Evolutionary conservation across 2,888 invertebrate genomes (phyloP).

Genomic region (Ernsta delagoae): DNA sequence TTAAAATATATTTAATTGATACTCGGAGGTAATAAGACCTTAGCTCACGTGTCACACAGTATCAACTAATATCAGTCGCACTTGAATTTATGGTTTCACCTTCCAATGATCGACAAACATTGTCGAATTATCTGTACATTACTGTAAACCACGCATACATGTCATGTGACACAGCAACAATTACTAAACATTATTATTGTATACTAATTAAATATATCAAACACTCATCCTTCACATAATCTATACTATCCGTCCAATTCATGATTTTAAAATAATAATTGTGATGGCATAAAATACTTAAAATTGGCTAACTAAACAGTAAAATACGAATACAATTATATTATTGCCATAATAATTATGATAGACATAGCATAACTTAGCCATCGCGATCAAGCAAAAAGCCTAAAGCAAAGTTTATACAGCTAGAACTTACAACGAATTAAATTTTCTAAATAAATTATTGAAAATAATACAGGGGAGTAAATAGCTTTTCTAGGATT

Average conservation of each 20-base stretch:
- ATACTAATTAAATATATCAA: conserved; percentile 68
- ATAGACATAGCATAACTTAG: conserved; percentile 66
- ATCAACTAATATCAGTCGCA: conserved; percentile 80
- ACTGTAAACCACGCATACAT: conserved; percentile 57
- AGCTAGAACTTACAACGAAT: conserved; percentile 68
- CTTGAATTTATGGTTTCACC: conserved; percentile 61
- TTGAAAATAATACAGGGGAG: conserved; percentile 59
- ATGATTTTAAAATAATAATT: conserved; percentile 65
- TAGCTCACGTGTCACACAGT: conserved; percentile 75
- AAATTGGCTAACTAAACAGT: conserved; percentile 77
- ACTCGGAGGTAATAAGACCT: conserved; percentile 84
- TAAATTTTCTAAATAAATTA: conserved; percentile 74
- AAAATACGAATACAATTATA: conserved; percentile 65
- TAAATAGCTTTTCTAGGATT: conserved; percentile 48
- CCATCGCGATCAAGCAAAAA: conserved; percentile 69
- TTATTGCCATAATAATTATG: conserved; percentile 58
- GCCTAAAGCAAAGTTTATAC: conserved; percentile 75
- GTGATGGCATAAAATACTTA: conserved; percentile 76
- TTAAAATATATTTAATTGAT: conserved; percentile 81
- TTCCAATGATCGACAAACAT: conserved; percentile 51
- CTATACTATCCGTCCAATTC: conserved; percentile 69
- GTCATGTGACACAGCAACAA: conserved; percentile 72
- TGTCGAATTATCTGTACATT: conserved; percentile 54
- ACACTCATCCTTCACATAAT: conserved; percentile 68
- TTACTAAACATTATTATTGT: conserved; percentile 58